phyloP scores from a whole-genome alignment of 53 echinoderm and acorn worm species.

The Holothuria scabra region DNA sequence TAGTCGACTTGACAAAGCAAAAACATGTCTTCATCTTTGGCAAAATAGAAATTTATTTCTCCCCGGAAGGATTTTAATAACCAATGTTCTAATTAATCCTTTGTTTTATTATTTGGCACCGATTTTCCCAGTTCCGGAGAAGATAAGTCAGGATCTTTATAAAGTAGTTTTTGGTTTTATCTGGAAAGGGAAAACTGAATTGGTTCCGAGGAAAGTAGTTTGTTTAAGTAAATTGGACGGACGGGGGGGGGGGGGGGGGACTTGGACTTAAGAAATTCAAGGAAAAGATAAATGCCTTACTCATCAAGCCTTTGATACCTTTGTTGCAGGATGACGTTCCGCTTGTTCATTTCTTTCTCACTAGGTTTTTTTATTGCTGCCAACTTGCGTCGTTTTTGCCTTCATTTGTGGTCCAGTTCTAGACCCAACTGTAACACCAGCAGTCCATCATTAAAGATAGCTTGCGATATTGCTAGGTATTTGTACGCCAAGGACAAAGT shows the following conservation, averaged over 20 bases:
- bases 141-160: background rate
- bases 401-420: conserved; percentile 8
- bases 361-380: conserved; percentile 35
- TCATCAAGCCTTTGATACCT: conserved; percentile 10
- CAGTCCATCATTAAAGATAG: background rate
- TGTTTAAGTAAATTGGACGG: background rate
- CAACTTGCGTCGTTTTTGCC: background rate
- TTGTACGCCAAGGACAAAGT: no score
- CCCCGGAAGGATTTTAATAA: background rate
- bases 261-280: conserved; percentile 1
- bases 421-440: conserved; percentile 25
- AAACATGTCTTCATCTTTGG: conserved; percentile 13
- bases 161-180: no score
- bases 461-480: background rate
- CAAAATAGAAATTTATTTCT: no score
- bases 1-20: background rate
- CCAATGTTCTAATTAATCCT: conserved; percentile 25
- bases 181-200: conserved; percentile 48
- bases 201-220: conserved; percentile 7
- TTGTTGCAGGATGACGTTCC: background rate
- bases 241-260: no score
- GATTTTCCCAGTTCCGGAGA: conserved; percentile 10
- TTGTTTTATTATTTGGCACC: conserved; percentile 46
- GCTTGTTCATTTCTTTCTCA: background rate
- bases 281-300: conserved; percentile 9